Percentiles rank a stretch among this genome's conserved stretches.
These are phyloP conservation scores for Sipha maydis DNA, from an alignment of 2,888 invertebrate genomes.

Conservation along the genomic window DNA sequence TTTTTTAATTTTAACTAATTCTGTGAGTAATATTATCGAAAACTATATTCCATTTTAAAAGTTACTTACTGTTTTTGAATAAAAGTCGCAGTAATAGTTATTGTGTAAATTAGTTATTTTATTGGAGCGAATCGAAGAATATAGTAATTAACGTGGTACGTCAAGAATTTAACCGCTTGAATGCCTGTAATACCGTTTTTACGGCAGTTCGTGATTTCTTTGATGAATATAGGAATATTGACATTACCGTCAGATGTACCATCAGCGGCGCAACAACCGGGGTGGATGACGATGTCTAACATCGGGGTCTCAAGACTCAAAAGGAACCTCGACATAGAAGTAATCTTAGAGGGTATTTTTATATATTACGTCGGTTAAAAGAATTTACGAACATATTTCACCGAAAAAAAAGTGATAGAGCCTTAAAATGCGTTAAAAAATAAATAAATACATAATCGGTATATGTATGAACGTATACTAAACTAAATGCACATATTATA, in stretches of 20 bases:
- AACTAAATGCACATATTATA: not conserved
- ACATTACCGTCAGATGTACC: not conserved
- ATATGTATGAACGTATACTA: not conserved
- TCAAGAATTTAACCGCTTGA: not conserved
- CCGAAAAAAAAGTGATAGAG: not conserved
- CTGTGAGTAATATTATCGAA: not conserved
- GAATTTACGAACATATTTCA: not conserved
- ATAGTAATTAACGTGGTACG: not conserved
- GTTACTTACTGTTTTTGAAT: not conserved
- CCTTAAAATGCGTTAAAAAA: not conserved
- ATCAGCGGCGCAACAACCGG: no score
- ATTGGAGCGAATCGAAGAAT: constrained; percentile 8
- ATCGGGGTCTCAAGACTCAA: no score
- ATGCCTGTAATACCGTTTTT: not conserved
- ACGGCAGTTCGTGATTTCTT: not conserved
- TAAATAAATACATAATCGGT: not conserved
- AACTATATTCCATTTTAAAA: constrained; percentile 9
- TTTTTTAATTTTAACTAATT: not conserved
- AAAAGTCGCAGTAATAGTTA: not conserved
- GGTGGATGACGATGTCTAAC: no score
- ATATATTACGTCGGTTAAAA: not conserved
- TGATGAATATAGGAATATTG: not conserved
- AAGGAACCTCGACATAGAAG: no score
- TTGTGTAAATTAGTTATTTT: not conserved
- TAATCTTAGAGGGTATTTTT: no score